A percentile compares a stretch with the other conserved stretches of the same genome.
Conservation (phyloP, 2,888 invertebrate genomes). For the Elegia similella region DNA sequence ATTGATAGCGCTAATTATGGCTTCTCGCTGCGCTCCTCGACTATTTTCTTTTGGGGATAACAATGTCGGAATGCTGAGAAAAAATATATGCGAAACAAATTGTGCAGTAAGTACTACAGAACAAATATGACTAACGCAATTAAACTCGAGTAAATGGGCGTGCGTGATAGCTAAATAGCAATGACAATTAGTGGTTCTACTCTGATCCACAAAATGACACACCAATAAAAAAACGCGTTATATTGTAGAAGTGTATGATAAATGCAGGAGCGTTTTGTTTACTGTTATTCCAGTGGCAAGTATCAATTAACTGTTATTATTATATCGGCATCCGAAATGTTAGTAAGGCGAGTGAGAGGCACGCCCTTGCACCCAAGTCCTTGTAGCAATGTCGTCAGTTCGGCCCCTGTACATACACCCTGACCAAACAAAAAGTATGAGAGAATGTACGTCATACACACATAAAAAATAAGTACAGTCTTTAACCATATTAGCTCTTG, state of each 20-base stretch:
- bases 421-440: constrained; percentile 40
- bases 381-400: constrained; percentile 65
- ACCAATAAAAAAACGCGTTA: neutral
- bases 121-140: constrained; percentile 1
- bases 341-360: constrained; percentile 71
- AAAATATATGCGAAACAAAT: neutral
- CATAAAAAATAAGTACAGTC: too few relatives aligned
- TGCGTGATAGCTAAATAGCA: constrained; percentile 17
- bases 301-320: constrained; percentile 55
- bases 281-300: constrained; percentile 33
- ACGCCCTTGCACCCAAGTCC: constrained; percentile 67
- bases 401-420: constrained; percentile 55
- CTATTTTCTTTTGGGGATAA: neutral
- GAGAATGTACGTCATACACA: constrained; percentile 49
- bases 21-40: neutral
- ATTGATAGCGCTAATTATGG: constrained; percentile 15
- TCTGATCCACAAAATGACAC: constrained; percentile 1
- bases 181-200: constrained; percentile 17
- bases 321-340: constrained; percentile 60
- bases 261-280: neutral
- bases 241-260: neutral
- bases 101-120: neutral
- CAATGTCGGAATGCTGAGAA: neutral
- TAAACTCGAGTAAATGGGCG: constrained; percentile 6
- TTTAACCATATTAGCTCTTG: too few relatives aligned